Evolutionary conservation across 1,140 invertebrate species (phyloP), one percentile per base, ranked within the genome.

Genomic region (Drosophila jambulina): DNA sequence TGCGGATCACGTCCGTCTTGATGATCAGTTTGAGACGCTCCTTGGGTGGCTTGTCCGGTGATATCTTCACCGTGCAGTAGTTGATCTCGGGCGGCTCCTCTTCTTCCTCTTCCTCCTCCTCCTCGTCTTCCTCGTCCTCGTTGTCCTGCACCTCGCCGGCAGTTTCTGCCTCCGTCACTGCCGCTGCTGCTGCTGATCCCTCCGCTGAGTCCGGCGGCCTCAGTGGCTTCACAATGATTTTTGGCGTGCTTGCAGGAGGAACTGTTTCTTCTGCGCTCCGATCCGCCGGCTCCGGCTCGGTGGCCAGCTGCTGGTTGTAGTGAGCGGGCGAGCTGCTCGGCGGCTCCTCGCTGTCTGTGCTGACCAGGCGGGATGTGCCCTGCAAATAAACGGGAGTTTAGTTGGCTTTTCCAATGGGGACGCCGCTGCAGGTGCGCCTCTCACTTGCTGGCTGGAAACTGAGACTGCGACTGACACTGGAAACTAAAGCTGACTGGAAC

Each of bases 311-410:
- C n/a, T 58, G 64, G 17, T 77, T 67, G 68, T 69, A 57, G 29
- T 82, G 76, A 38, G 80, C 72, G 29, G 83, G 85, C 53, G 83
- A 76, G 72, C 75, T 83, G 51, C 78, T 78, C 64, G 78, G 83
- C 53, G 80, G 91, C 91, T 95, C 94, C 93, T 95, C 94, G 60
- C 94, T 95, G 80, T 95, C 94, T 43, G 94, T 95, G 82, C 94
- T 95, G 53, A 95, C 94, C 86, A 95, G 93, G 75, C 94, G 94
- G 40, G 94, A 95, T 59, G 94, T 95, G 53, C 94, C 94, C 92
- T 93, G 79, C 43, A 83, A 91, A 56, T 17, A 56, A 46, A 27
- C 9, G 51, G 43, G 15, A 25, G 15, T 29, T 49, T 60, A 49
- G 38, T 29, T n/a, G 8, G 13, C 5, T 32, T 32, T 56, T 56